Conservation (phyloP, 2,797 vertebrate genomes). For the Acanthurus lineatus region DNA sequence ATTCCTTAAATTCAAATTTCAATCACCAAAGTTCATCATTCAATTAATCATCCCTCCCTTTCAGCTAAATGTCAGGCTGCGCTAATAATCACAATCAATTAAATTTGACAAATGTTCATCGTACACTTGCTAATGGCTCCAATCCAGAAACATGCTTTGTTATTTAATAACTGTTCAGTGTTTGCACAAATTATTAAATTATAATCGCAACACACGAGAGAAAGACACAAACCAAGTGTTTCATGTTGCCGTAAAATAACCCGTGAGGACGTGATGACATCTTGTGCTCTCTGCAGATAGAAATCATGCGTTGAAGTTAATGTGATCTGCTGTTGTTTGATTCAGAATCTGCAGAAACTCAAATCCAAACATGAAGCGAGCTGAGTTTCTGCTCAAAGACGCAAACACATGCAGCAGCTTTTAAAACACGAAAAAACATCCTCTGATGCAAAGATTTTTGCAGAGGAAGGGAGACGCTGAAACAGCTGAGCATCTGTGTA, state of each 20-base stretch:
- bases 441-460: slow-evolving; percentile 7
- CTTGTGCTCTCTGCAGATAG: slow-evolving; percentile 15
- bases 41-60: slow-evolving; percentile 9
- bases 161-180: not conserved
- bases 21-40: slow-evolving; percentile 9
- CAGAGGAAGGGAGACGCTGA: not conserved
- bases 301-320: not conserved
- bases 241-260: no score
- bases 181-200: slow-evolving; percentile 20
- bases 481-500: slow-evolving; percentile 9
- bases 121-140: not conserved
- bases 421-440: not conserved
- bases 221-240: slow-evolving; percentile 5
- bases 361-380: not conserved
- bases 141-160: slow-evolving; percentile 3
- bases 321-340: not conserved
- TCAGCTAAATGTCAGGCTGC: slow-evolving; percentile 14
- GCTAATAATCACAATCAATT: slow-evolving; percentile 20
- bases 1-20: not conserved
- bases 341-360: not conserved
- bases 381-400: not conserved
- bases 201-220: slow-evolving; percentile 11
- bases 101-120: slow-evolving; percentile 1
- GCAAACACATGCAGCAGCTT: not conserved
- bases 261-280: not conserved